phyloP scores from a whole-genome alignment of 1,140 invertebrate genomes.

The Littorina saxatilis region DNA sequence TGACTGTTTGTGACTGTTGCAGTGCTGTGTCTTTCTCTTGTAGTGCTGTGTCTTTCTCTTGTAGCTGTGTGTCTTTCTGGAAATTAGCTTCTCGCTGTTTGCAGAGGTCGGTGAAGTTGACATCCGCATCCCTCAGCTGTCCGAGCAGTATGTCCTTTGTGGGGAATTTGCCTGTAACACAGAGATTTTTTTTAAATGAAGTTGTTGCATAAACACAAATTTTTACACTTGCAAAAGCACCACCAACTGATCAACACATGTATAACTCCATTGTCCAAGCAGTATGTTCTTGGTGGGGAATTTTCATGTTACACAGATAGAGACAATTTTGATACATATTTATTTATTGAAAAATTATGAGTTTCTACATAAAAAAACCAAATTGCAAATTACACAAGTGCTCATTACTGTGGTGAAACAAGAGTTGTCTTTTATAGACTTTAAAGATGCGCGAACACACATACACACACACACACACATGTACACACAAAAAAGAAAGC shows the following conservation, averaged over 20 bases:
- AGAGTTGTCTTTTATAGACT: too few relatives aligned
- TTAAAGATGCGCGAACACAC: too few relatives aligned
- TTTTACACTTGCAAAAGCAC: too few relatives aligned
- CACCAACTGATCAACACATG: not conserved
- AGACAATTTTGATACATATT: too few relatives aligned
- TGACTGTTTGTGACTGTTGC: slow-evolving; percentile 3
- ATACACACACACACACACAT: not conserved
- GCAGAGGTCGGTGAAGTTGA: slow-evolving; percentile 34
- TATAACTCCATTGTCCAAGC: not conserved
- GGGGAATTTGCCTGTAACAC: slow-evolving; percentile 38
- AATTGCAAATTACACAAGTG: not conserved
- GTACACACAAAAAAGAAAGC: not conserved
- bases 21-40: slow-evolving; percentile 15
- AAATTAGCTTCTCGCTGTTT: slow-evolving; percentile 37
- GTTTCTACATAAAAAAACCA: not conserved
- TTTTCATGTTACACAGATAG: not conserved
- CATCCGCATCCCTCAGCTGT: slow-evolving; percentile 45
- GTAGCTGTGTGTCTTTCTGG: slow-evolving; percentile 28
- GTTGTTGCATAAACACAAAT: too few relatives aligned
- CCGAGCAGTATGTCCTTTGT: slow-evolving; percentile 43
- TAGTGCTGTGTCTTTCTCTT: slow-evolving; percentile 29
- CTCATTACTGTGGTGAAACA: too few relatives aligned
- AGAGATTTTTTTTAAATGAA: too few relatives aligned
- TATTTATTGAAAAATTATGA: too few relatives aligned
- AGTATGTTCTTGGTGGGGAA: not conserved